A percentile compares a stretch with the other conserved stretches of the same genome.
Conservation (phyloP, 2,113 vertebrate genomes). For the Larimichthys polyactis region DNA sequence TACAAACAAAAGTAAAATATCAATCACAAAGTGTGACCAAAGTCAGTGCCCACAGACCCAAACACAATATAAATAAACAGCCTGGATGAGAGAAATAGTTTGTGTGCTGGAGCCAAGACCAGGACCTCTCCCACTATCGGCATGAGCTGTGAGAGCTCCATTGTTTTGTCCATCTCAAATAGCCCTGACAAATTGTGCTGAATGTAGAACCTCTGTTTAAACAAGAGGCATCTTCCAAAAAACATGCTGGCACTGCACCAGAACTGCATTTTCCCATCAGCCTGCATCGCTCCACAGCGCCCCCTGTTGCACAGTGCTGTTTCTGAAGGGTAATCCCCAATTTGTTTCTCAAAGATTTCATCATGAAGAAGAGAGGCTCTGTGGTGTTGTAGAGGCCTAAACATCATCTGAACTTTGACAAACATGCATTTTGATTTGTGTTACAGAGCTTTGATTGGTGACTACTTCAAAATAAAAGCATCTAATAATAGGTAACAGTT, state of each 20-base stretch:
- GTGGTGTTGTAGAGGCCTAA: not conserved
- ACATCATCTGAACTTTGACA: not conserved
- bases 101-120: constrained; percentile 38
- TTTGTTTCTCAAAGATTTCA: not conserved
- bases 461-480: constrained; percentile 24
- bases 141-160: constrained; percentile 44
- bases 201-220: constrained; percentile 59
- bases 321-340: not conserved
- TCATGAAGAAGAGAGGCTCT: not conserved
- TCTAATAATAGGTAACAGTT: not conserved
- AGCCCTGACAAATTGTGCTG: constrained; percentile 65
- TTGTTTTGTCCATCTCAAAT: constrained; percentile 53
- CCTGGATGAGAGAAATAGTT: constrained; percentile 28
- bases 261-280: constrained; percentile 59
- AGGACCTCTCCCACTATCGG: constrained; percentile 52
- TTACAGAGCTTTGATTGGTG: not conserved
- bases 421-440: not conserved
- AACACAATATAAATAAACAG: constrained; percentile 60
- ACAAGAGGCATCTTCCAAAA: constrained; percentile 59
- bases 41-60: constrained; percentile 20
- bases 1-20: constrained; percentile 38
- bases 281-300: not conserved
- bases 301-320: not conserved
- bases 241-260: constrained; percentile 53
- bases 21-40: constrained; percentile 11